Percentiles rank a stretch among this genome's conserved stretches.
Evolutionary conservation across 2,797 vertebrate genomes (phyloP).

Genomic region (Emys orbicularis): DNA sequence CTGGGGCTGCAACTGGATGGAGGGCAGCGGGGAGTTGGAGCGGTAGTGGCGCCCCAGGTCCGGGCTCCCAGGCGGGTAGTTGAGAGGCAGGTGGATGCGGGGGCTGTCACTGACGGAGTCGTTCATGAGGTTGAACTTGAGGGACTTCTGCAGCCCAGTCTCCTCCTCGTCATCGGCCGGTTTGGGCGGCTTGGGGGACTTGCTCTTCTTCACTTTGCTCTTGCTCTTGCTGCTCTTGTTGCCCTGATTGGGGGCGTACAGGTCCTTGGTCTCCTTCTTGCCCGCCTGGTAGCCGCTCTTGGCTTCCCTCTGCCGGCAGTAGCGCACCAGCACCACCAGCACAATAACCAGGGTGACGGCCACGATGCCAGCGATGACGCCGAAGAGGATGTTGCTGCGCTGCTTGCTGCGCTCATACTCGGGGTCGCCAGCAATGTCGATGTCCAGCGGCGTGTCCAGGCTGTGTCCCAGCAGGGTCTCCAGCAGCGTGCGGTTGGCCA

Average conservation of each 20-base stretch:
- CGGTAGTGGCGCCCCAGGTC: conserved; percentile 98
- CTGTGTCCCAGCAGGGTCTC: conserved; percentile 95
- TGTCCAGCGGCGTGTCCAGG: conserved; percentile 94
- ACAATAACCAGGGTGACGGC: conserved; percentile 94
- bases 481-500: conserved; percentile 91
- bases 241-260: conserved; percentile 94
- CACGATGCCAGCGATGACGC: conserved; percentile 90
- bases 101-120: conserved; percentile 94
- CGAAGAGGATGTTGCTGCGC: conserved; percentile 93
- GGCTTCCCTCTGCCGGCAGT: conserved; percentile 93
- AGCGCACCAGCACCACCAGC: conserved; percentile 91
- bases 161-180: conserved; percentile 95
- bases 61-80: conserved; percentile 95
- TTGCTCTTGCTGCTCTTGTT: conserved; percentile 92
- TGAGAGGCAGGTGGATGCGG: conserved; percentile 95
- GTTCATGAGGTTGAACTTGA: conserved; percentile 96
- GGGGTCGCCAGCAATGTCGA: conserved; percentile 96
- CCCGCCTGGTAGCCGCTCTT: conserved; percentile 98
- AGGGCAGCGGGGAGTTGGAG: conserved; percentile 96
- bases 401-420: conserved; percentile 91
- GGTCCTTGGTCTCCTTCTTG: conserved; percentile 97
- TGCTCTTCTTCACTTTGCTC: conserved; percentile 92
- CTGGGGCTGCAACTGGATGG: conserved; percentile 97
- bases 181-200: conserved; percentile 93
- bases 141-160: conserved; percentile 92